A percentile compares a stretch with the other conserved stretches of the same genome.
Evolutionary conservation across 2,113 vertebrate species (phyloP).

Genomic region (Cathartes aura): DNA sequence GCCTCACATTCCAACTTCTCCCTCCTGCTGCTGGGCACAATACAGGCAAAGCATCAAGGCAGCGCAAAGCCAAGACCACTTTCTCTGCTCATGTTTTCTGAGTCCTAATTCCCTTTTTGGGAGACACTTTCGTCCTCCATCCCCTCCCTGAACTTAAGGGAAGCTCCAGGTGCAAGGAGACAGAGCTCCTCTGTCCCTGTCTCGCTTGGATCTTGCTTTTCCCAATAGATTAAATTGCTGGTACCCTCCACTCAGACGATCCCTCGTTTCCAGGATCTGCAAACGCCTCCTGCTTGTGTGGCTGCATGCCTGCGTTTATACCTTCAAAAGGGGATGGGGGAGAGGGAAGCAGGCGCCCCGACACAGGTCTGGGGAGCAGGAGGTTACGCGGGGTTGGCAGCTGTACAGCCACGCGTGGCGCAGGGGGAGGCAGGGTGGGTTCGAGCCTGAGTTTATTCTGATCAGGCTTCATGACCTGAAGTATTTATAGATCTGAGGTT

Average conservation of each 20-base stretch:
- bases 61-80: neutral
- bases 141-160: neutral
- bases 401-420: neutral
- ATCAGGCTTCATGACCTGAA: conserved; percentile 46
- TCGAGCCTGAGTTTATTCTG: conserved; percentile 38
- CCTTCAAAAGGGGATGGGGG: neutral
- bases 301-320: neutral
- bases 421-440: neutral
- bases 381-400: neutral
- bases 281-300: neutral
- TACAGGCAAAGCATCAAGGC: neutral
- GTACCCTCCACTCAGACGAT: neutral
- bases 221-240: neutral
- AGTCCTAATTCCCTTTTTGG: neutral
- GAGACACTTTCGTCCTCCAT: neutral
- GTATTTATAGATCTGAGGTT: conserved; percentile 65
- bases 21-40: neutral
- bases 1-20: neutral
- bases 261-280: neutral
- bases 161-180: neutral
- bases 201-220: accelerated
- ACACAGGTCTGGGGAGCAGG: neutral
- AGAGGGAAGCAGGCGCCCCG: neutral
- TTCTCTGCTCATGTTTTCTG: neutral
- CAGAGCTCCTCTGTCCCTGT: neutral